Base-by-base conservation (phyloP, 2,888 invertebrate genomes). In the Arrhopalites spinosus region DNA sequence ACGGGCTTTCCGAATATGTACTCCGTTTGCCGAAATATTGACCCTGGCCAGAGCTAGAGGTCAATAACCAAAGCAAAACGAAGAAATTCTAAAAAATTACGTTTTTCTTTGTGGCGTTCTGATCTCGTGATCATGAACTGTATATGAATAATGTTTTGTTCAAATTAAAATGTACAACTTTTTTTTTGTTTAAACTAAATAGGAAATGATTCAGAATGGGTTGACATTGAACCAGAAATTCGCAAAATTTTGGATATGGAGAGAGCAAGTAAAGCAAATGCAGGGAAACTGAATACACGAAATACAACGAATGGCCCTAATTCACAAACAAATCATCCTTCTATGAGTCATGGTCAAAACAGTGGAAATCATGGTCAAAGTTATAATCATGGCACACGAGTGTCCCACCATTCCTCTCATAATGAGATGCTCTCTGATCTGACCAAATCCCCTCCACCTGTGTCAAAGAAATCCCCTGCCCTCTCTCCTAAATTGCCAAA, bases 221-320 rank as follows among this genome's bases (percentile, higher is more conserved):
- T 92, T 0, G 92, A 92, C 83, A 89, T 92, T 13, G 93, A 93
- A 85, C 91, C 91, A 63, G 93, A 93, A 85, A 87, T 93, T 27
- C 88, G 92, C 23, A 80, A 81, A 53, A 81, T 81, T 59, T 67
- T 82, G n/a, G 83, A 83, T 56, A 73, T 81, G 29, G 80, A 81
- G 73, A 66, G 79, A 67, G 74, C 43, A 5, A 43, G 47, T 47
- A 72, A 72, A 29, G 45, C 72, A 27, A 63, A 36, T 15, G 75
- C 71, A 23, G 69, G 63, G 13, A 75, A 70, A 71, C 17, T 59
- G 36, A 73, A 70, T 30, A 25, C 43, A 0, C 77, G 75, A 50
- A 74, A 23, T 59, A 59, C 29, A 13, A 76, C 73, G 66, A 25
- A 8, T 13, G n/a, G 36, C 27, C 30, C 17, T 64, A 64, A 66